A percentile compares a stretch with the other conserved stretches of the same genome.
Evolutionary conservation across 2,797 vertebrate genomes (phyloP).

Genomic region (Acanthornis magna): DNA sequence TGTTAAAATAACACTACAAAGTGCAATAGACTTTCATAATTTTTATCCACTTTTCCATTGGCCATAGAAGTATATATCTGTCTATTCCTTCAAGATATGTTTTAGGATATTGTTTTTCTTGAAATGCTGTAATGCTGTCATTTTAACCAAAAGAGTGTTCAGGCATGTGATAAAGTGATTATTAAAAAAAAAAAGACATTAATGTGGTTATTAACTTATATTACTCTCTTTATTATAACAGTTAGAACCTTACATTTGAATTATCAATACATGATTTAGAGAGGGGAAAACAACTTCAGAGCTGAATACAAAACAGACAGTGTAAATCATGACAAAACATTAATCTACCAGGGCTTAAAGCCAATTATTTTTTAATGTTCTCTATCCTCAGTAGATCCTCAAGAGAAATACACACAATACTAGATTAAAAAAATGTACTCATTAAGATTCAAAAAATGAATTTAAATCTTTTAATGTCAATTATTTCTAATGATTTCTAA

Average conservation of each 20-base stretch:
- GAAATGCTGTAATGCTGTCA: background rate
- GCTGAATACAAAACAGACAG: constrained; percentile 53
- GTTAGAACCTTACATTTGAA: background rate
- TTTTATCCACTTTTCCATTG: background rate
- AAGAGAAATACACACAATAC: constrained; percentile 47
- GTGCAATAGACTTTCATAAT: background rate
- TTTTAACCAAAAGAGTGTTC: background rate
- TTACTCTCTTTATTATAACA: background rate
- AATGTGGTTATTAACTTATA: background rate
- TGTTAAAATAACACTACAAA: background rate
- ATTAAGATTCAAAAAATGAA: constrained; percentile 64
- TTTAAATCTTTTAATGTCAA: constrained; percentile 68
- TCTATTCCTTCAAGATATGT: background rate
- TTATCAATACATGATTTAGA: constrained; percentile 23
- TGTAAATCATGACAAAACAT: constrained; percentile 59
- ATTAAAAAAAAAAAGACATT: background rate
- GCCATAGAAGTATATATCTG: background rate
- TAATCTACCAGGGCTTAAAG: constrained; percentile 70
- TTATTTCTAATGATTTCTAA: constrained; percentile 69
- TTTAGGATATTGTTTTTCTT: background rate
- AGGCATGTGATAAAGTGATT: background rate
- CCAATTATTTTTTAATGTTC: constrained; percentile 69
- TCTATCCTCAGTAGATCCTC: constrained; percentile 50
- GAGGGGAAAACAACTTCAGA: constrained; percentile 47
- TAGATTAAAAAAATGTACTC: constrained; percentile 10